Percentiles rank a stretch among this genome's conserved stretches.
phyloP scores from a whole-genome alignment of 2,113 vertebrate species.

The Centropus unirufus region DNA sequence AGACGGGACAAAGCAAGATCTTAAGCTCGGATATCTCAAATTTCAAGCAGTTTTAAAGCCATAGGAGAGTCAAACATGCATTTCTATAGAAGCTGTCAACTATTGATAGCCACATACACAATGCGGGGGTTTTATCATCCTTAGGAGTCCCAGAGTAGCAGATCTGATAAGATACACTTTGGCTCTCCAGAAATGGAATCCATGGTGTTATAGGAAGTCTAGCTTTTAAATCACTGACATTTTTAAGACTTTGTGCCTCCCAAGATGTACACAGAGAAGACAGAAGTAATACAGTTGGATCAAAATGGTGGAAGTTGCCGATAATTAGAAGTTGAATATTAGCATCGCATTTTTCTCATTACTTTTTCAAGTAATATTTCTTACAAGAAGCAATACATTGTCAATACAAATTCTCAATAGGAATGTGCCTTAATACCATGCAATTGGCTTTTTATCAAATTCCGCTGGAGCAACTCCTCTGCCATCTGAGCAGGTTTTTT shows the following conservation, averaged over 20 bases:
- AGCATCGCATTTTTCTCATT: background rate
- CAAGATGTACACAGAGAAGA: background rate
- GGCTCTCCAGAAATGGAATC: background rate
- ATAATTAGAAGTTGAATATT: background rate
- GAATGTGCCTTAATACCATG: slow-evolving; percentile 71
- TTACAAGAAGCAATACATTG: slow-evolving; percentile 58
- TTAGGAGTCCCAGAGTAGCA: background rate
- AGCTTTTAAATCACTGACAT: background rate
- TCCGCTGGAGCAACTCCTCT: slow-evolving; percentile 75
- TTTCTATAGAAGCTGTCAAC: background rate
- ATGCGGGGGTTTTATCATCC: background rate
- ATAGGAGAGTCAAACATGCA: background rate
- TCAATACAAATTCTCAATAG: slow-evolving; percentile 74
- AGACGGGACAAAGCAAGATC: background rate
- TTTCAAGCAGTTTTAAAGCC: background rate
- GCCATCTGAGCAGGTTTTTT: slow-evolving; percentile 77
- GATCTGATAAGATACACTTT: background rate
- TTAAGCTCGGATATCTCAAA: background rate
- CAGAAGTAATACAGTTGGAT: background rate
- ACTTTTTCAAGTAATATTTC: slow-evolving; percentile 29
- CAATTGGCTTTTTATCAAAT: slow-evolving; percentile 72
- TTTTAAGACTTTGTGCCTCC: background rate
- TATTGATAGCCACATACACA: background rate
- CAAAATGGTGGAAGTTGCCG: background rate
- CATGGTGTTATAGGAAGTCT: background rate